Percentiles rank a stretch among this genome's conserved stretches.
Conservation (phyloP, 2,113 vertebrate genomes). For the Amazona guildingii region DNA sequence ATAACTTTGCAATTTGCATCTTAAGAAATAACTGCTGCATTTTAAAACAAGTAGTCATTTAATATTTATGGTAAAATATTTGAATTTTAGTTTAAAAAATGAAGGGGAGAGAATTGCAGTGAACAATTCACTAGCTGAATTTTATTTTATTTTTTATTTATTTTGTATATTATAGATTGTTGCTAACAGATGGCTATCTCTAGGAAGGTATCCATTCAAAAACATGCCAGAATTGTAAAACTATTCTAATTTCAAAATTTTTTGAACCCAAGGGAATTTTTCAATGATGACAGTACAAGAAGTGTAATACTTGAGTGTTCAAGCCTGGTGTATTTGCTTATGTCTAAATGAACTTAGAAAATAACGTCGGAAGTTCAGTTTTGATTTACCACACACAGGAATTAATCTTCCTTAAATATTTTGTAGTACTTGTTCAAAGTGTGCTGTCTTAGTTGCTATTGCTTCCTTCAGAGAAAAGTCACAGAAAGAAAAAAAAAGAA, state of each 20-base stretch:
- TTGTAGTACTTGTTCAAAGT: background rate
- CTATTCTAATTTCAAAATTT: background rate
- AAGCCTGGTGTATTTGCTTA: background rate
- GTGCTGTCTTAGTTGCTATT: background rate
- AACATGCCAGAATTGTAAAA: background rate
- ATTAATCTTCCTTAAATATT: background rate
- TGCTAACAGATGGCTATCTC: background rate
- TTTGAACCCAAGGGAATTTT: background rate
- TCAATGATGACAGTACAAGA: background rate
- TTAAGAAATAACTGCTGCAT: background rate
- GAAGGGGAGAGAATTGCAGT: background rate
- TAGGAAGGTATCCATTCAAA: background rate
- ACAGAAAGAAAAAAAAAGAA: background rate
- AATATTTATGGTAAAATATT: background rate
- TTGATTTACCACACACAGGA: background rate
- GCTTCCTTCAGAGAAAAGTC: background rate
- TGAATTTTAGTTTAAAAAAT: background rate
- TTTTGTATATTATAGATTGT: background rate
- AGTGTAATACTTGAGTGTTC: background rate
- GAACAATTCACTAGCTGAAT: background rate
- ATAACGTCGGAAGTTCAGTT: background rate
- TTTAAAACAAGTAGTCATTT: background rate
- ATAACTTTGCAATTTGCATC: background rate
- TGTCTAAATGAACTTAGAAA: background rate
- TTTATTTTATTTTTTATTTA: background rate